Base-by-base conservation (phyloP, 2,888 invertebrate genomes). In the Tupiocoris notatus region DNA sequence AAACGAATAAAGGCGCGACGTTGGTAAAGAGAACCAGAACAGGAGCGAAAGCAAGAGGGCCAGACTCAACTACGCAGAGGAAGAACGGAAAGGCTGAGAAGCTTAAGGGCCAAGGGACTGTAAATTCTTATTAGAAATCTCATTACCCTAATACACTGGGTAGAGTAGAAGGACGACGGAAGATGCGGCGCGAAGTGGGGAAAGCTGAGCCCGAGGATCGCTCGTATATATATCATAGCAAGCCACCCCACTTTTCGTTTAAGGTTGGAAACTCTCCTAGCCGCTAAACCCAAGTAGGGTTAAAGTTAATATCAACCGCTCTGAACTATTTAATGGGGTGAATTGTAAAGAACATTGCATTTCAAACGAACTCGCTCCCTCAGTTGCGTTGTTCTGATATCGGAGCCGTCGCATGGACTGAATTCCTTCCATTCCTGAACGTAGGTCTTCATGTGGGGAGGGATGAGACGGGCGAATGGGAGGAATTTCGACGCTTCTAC, bases 111-210 rank as follows among this genome's bases (percentile, higher is more conserved):
- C 57, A 56, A 67, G 67, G 67, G 67, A 70, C 70, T 70, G 70
- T 70, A 70, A 70, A 70, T 70, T 70, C 70, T 70, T 70, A 70
- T 70, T 70, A 70, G 70, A 70, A 70, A 70, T 70, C 70, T 70
- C 70, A 70, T 70, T 70, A 70, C 70, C 70, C 70, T 70, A 70
- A 70, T 61, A 70, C 70, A 70, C 70, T 61, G 59, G 24, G 22
- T 39, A 39, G 39, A 12, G 39, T 39, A 39, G 39, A 39, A 39
- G 39, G 39, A 3, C 39, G 39, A 12, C 39, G 3, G 39, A 39
- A 39, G 39, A 39, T 39, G 39, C 39, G 3, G 58, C 22, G 25
- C n/a, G 17, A 23, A 1, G 23, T 6, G 24, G 24, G 24, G 70
- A n/a, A 20, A 21, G 57, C 21, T 39, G 39, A 39, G 39, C 39